Evolutionary conservation across 2,113 vertebrate species (phyloP).

Genomic region (Elanus axillaris): DNA sequence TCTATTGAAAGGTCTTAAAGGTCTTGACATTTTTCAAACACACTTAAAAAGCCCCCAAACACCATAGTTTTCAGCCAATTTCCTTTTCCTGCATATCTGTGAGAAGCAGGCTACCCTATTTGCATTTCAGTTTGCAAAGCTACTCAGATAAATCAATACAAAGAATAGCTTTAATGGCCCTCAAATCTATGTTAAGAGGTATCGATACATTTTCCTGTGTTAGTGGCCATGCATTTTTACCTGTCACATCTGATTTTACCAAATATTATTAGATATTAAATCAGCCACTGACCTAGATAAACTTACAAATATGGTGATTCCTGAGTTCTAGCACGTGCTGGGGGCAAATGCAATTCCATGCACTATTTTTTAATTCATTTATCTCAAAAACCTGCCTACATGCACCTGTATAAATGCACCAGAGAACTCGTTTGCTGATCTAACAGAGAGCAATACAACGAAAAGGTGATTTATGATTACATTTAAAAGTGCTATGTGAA

Average conservation of each 20-base stretch:
- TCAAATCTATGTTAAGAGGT: not conserved
- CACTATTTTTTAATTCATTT: not conserved
- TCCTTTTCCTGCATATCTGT: not conserved
- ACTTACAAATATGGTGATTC: not conserved
- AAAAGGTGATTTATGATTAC: not conserved
- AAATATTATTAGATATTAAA: not conserved
- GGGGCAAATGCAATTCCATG: not conserved
- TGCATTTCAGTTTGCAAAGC: not conserved
- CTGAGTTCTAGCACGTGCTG: not conserved
- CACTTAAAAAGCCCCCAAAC: rapidly evolving
- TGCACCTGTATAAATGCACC: not conserved
- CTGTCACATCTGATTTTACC: not conserved
- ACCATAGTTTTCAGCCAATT: not conserved
- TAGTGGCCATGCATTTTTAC: not conserved
- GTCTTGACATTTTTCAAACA: not conserved
- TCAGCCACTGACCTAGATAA: not conserved
- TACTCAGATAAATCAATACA: not conserved
- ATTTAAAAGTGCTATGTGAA: not conserved
- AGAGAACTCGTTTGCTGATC: not conserved
- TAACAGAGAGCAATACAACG: not conserved
- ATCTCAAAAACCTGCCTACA: not conserved
- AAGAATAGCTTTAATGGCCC: not conserved
- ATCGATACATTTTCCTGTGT: not conserved
- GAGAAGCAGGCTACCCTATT: not conserved
- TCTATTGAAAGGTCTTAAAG: not conserved